Conservation (phyloP, 2,888 invertebrate genomes). For the Leptogaster cylindrica region DNA sequence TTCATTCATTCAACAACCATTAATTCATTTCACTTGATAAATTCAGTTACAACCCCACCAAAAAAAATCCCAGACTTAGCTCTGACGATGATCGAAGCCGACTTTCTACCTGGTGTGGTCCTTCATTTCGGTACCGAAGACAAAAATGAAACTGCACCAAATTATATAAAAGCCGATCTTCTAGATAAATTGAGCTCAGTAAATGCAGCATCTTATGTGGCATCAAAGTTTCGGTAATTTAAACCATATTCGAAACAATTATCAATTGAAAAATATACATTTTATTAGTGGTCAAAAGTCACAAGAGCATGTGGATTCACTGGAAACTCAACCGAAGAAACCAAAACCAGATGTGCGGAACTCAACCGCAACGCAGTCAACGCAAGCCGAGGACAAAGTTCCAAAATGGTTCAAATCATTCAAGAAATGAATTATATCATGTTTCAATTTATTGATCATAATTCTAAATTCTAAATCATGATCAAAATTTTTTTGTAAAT, state of each 20-base stretch:
- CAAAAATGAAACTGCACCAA: constrained; percentile 55
- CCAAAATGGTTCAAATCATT: constrained; percentile 64
- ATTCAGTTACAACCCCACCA: constrained; percentile 82
- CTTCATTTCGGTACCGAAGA: constrained; percentile 71
- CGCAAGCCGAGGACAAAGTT: too few relatives aligned
- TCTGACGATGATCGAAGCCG: constrained; percentile 72
- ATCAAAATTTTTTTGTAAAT: too few relatives aligned
- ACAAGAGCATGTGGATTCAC: too few relatives aligned
- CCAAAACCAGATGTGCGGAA: constrained; percentile 41
- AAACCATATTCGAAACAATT: neutral
- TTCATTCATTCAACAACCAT: constrained; percentile 35
- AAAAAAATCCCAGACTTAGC: constrained; percentile 70
- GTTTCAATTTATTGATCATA: too few relatives aligned
- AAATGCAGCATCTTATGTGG: constrained; percentile 72
- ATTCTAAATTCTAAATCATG: too few relatives aligned
- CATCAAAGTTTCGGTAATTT: constrained; percentile 70
- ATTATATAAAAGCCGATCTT: constrained; percentile 68
- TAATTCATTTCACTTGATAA: too few relatives aligned
- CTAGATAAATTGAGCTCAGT: constrained; percentile 70
- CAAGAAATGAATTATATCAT: constrained; percentile 42
- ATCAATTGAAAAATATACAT: neutral
- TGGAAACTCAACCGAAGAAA: constrained; percentile 36
- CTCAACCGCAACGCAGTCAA: constrained; percentile 52
- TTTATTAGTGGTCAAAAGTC: neutral
- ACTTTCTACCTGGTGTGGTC: constrained; percentile 79